Base-by-base conservation (phyloP, 2,888 invertebrate genomes). In the Podabrus alpinus region DNA sequence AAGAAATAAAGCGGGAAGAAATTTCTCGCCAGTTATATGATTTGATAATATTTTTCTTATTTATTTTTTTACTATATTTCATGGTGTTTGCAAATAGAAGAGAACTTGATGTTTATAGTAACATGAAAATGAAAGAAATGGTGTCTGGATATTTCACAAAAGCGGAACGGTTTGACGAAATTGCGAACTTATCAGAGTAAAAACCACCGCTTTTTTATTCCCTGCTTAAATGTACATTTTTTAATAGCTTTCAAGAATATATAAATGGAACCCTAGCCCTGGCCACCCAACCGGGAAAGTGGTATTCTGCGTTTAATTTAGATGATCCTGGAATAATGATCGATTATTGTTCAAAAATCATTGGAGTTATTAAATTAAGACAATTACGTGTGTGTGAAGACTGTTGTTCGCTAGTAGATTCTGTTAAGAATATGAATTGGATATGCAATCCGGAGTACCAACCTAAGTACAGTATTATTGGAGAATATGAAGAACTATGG, bases 361-460 rank as follows among this genome's bases (percentile, higher is more conserved):
- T 82, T 13, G 81, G 82, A 11, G 75, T 81, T 10, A 80, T 76
- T 45, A 77, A 81, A 59, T 62, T 82, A 11, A 75, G 81, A 9
- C 82, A 82, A 59, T 75, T 77, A 13, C 74, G 81, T 13, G 73
- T 78, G 13, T 25, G 62, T 7, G n/a, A 60, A 9, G 66, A 72
- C 10, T 72, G 74, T 25, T 45, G 45, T n/a, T 82, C 19, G 0
- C 2, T 64, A 9, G 9, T 3, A 11, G 7, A 19, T 5, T 19
- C n/a, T 19, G 21, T 16, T 1, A 19, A 13, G 4, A 9, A 13
- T 9, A n/a, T 76, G 3, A 79, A 74, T n/a, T 19, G 74, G 7
- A 69, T 69, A 0, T 82, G 81, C 67, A 71, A 68, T 11, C 77
- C 80, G 3, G 81, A 79, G 66, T 78, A 73, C 68, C 61, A 72